Evolutionary conservation across 2,888 invertebrate genomes (phyloP), one percentile per base, ranked within the genome.

Genomic region (Melangyna quadrimaculata): DNA sequence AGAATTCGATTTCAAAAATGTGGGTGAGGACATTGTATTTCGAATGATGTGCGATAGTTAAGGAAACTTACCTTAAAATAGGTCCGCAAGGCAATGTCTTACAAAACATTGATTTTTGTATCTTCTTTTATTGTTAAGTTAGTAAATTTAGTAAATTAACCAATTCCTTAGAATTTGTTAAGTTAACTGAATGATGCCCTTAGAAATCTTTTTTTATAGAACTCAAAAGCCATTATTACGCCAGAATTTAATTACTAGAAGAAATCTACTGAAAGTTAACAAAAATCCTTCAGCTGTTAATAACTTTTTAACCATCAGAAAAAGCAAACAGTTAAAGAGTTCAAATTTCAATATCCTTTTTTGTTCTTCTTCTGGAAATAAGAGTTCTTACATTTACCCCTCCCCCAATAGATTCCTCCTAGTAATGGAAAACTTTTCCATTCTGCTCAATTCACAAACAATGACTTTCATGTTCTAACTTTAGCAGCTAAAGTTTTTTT

Each of bases 341-440:
- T 51, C 51, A 24, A 51, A 51, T 27, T 51, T 8, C 51, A 24
- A 14, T 24, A 22, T 24, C 3, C 12, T 22, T n/a, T 29, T 45
- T 32, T 19, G 4, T 27, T n/a, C 10, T 45, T 29, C 27, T 27
- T 27, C n/a, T 14, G 2, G 43, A 17, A 43, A 17, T 17, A 51
- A 24, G n/a, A n/a, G 48, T n/a, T 51, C n/a, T 27, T 9, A 27
- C 24, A 27, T 27, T 24, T n/a, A 8, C 2, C n/a, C 14, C 8
- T 27, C 14, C 14, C 4, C 7, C n/a, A n/a, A 59, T 1, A 14
- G 45, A 45, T 45, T 43, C 19, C n/a, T 29, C 5, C 5, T 4
- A 51, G 51, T 35, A 53, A 35, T 51, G 43, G 12, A 53, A 35
- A 51, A 74, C 29, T 74, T 78, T 78, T 53, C 12, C 32, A 29